Base-by-base conservation (phyloP, 2,797 vertebrate genomes). In the Ptychadena robeensis region DNA sequence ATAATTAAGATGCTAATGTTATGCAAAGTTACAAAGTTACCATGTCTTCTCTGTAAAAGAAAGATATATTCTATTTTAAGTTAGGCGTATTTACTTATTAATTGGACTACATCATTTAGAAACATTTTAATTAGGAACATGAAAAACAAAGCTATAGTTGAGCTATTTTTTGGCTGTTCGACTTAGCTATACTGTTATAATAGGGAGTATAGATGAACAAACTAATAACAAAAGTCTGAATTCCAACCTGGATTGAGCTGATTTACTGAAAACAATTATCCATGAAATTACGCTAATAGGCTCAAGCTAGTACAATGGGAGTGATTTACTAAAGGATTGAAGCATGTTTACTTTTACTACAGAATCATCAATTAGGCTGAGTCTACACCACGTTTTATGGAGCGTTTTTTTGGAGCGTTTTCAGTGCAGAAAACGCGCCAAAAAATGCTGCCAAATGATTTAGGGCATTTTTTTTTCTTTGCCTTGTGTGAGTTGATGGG, bases 1-100 rank as follows among this genome's bases (percentile, higher is more conserved):
- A 78, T 78, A 78, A 78, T 53, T 22, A 65, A 67, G 37, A 67
- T 78, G 63, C 75, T 68, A 78, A 78, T 78, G 75, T 44, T 78
- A 67, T 67, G 75, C 75, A 78, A 35, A 53, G 63, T 44, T 77
- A 30, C 63, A 77, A 34, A 32, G 64, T 48, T 78, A 53, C 30
- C 11, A 67, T 78, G 40, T 30, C n/a, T 67, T 6, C 31, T 12
- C 8, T 67, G 64, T 22, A 48, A 74, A 67, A 78, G 48, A 77
- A 27, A 69, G 25, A 14, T 69, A 69, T 25, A 37, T 69, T 69
- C 59, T 61, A 25, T 75, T 77, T 12, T 31, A 77, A 32, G 28
- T 65, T 15, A 18, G 34, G 11, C 9, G 22, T 34, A 31, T 44
- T 77, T 65, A 44, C 65, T 66, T 14, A 27, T 48, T 44, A 66